Base-by-base conservation (phyloP, 1,140 invertebrate species). In the Epicauta chinensis region DNA sequence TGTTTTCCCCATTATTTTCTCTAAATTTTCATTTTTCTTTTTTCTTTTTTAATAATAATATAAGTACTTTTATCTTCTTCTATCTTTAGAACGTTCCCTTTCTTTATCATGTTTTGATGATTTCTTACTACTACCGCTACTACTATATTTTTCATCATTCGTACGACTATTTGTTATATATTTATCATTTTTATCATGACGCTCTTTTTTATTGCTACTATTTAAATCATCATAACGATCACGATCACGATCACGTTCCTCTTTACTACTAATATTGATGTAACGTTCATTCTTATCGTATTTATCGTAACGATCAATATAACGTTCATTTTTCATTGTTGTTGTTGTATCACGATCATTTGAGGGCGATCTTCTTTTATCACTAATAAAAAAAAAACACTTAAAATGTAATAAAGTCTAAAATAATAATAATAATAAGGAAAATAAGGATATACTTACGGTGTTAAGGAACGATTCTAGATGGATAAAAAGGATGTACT, bases 1-100 rank as follows among this genome's bases (percentile, higher is more conserved):
- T 23, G 7, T 5, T 23, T 5, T 23, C 23, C 23, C 23, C 4
- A 23, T 23, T 5, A 23, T 5, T 23, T 23, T 7, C 7, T 23
- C 23, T n/a, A n/a, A n/a, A n/a, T n/a, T n/a, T n/a, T n/a, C n/a
- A n/a, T n/a, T n/a, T n/a, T n/a, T n/a, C n/a, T n/a, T n/a, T n/a
- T n/a, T n/a, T n/a, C n/a, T n/a, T n/a, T n/a, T n/a, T n/a, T n/a
- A n/a, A n/a, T n/a, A n/a, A n/a, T n/a, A n/a, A n/a, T n/a, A n/a
- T n/a, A n/a, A n/a, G n/a, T n/a, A n/a, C n/a, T 58, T 66, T 55
- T 58, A 64, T 56, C 65, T 66, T 45, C 65, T 47, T 42, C 71
- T 68, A 16, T 77, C 75, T 23, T 75, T 72, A 11, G 73, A 74
- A 59, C 75, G 69, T 23, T 65, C 58, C 29, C 60, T 63, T 16